Evolutionary conservation across 2,888 invertebrate genomes (phyloP).

Genomic region (Liodrosophila aerea): DNA sequence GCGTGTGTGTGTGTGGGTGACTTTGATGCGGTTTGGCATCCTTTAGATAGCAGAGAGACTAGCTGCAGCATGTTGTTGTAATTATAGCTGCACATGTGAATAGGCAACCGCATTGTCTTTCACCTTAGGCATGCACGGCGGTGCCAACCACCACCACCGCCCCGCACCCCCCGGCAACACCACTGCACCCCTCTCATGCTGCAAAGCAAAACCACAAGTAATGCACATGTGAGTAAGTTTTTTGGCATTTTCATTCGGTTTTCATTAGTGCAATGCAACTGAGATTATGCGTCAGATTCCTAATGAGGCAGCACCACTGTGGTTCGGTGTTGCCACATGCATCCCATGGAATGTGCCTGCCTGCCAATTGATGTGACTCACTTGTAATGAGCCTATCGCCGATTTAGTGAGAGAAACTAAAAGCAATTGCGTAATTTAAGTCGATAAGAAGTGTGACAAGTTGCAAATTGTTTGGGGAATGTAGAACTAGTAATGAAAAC

Average conservation of each 20-base stretch:
- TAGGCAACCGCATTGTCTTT: slow-evolving; percentile 64
- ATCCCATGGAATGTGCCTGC: slow-evolving; percentile 1
- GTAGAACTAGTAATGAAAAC: too few species aligned
- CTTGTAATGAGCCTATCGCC: too few species aligned
- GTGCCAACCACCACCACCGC: slow-evolving; percentile 14
- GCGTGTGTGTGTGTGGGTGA: slow-evolving; percentile 32
- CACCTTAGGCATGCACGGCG: slow-evolving; percentile 19
- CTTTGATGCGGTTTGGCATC: slow-evolving; percentile 68
- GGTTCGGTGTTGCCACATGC: not conserved
- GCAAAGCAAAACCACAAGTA: slow-evolving; percentile 13
- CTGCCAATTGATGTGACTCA: slow-evolving; percentile 1
- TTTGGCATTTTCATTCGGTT: slow-evolving; percentile 32
- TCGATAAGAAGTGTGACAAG: too few species aligned
- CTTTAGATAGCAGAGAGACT: slow-evolving; percentile 32
- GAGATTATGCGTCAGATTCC: not conserved
- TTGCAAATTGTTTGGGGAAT: too few species aligned
- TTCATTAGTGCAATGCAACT: slow-evolving; percentile 66
- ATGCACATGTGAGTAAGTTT: slow-evolving; percentile 33
- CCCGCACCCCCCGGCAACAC: not conserved
- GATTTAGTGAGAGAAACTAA: too few species aligned
- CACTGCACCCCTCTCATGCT: not conserved
- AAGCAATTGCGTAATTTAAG: not conserved
- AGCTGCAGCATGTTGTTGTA: slow-evolving; percentile 31
- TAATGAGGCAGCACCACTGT: slow-evolving; percentile 23
- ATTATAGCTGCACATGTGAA: slow-evolving; percentile 58